phyloP scores from a whole-genome alignment of 1,140 invertebrate species.

The Papilio xuthus region DNA sequence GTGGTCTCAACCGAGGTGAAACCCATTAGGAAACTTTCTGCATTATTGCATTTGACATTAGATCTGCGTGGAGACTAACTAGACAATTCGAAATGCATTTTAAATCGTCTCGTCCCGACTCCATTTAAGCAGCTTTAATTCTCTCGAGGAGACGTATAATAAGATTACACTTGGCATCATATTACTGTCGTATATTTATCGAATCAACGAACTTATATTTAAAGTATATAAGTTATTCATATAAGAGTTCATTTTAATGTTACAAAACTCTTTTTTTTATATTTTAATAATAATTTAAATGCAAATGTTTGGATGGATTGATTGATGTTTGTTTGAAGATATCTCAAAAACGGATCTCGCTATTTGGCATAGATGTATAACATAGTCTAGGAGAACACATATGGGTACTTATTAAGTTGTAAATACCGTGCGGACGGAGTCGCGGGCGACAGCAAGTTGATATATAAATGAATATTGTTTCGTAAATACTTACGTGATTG shows the following conservation, averaged over 20 bases:
- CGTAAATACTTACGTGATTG: no score
- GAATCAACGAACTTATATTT: conserved; percentile 52
- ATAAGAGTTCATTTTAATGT: neutral
- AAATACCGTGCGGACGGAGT: no score
- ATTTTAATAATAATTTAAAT: no score
- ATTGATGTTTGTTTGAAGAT: no score
- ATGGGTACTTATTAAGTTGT: no score
- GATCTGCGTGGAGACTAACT: conserved; percentile 52
- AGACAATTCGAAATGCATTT: conserved; percentile 62
- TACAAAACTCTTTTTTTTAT: neutral
- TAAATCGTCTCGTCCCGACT: conserved; percentile 46
- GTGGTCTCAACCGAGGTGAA: conserved; percentile 65
- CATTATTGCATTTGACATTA: conserved; percentile 73
- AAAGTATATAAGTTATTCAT: conserved; percentile 39
- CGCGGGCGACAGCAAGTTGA: no score
- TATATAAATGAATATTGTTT: no score
- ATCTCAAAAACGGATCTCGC: no score
- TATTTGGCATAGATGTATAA: no score
- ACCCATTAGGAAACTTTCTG: conserved; percentile 74
- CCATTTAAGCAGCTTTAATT: conserved; percentile 52
- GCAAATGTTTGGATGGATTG: no score
- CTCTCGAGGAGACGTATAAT: conserved; percentile 52
- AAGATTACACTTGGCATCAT: conserved; percentile 58
- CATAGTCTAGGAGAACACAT: no score
- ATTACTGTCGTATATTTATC: conserved; percentile 62